Conservation (phyloP, 2,888 invertebrate genomes). For the Salticus scenicus region DNA sequence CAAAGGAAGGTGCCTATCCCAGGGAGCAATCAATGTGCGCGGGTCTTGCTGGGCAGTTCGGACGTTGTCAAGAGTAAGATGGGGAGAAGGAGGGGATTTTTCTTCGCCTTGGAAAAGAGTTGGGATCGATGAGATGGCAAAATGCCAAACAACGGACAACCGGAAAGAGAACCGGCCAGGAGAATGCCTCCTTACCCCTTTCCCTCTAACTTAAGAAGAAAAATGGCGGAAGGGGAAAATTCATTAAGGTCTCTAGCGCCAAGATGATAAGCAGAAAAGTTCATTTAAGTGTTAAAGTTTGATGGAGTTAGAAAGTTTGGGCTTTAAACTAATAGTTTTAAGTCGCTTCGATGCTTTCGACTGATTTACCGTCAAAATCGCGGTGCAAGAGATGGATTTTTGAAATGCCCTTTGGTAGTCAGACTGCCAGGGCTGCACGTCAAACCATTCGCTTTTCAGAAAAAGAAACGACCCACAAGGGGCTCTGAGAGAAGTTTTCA, state of each 20-base stretch:
- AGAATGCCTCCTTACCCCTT: conserved; percentile 32
- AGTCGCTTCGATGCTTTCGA: conserved; percentile 66
- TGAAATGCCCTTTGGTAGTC: conserved; percentile 46
- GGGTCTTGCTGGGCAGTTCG: conserved; percentile 51
- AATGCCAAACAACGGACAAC: conserved; percentile 60
- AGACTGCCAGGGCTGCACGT: neutral
- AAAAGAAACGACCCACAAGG: neutral
- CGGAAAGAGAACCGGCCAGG: conserved; percentile 50
- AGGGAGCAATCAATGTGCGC: conserved; percentile 55
- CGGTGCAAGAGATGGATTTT: conserved; percentile 52
- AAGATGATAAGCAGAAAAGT: conserved; percentile 69
- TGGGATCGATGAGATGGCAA: conserved; percentile 64
- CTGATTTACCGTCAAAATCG: conserved; percentile 59
- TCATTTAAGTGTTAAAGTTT: conserved; percentile 70
- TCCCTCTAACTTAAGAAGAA: conserved; percentile 48
- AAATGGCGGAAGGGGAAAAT: conserved; percentile 66
- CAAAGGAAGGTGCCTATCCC: neutral
- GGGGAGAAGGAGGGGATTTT: conserved; percentile 51
- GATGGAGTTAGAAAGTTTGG: conserved; percentile 69
- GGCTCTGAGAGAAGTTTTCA: conserved; percentile 14
- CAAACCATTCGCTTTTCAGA: conserved; percentile 11
- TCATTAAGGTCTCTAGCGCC: conserved; percentile 69
- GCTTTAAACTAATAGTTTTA: conserved; percentile 69
- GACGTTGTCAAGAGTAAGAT: conserved; percentile 27
- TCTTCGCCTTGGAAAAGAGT: conserved; percentile 66